A percentile compares a stretch with the other conserved stretches of the same genome.
These are phyloP conservation scores for Indicator indicator DNA, from an alignment of 2,113 vertebrate species.

Conservation along the genomic window DNA sequence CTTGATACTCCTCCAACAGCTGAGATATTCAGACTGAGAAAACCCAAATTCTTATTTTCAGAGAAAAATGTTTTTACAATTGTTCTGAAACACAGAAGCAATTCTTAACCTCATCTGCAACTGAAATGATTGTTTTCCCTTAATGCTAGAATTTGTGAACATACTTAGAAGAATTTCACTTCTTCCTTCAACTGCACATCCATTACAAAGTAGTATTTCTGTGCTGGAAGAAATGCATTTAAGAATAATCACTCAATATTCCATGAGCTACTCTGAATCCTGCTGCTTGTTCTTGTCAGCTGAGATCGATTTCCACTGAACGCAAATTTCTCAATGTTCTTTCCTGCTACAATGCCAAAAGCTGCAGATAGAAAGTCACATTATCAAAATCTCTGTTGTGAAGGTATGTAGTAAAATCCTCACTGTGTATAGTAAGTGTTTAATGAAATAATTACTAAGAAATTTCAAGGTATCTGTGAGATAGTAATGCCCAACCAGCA, in stretches of 20 bases:
- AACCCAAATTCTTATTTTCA: not conserved
- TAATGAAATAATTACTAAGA: not conserved
- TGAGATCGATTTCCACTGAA: not conserved
- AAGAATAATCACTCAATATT: not conserved
- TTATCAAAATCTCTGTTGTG: not conserved
- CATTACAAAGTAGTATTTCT: not conserved
- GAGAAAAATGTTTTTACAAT: not conserved
- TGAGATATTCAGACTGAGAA: not conserved
- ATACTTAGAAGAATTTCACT: not conserved
- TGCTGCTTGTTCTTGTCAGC: not conserved
- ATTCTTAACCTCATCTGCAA: not conserved
- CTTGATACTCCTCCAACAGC: not conserved
- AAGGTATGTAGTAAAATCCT: not conserved
- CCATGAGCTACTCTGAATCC: not conserved
- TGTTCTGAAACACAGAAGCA: not conserved
- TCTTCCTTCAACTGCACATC: not conserved
- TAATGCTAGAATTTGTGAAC: not conserved
- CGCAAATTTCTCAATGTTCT: not conserved
- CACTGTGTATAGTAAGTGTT: not conserved
- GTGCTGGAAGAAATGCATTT: not conserved
- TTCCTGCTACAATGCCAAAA: not conserved
- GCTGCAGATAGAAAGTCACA: not conserved
- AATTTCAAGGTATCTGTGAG: not conserved
- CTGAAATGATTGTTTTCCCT: not conserved
- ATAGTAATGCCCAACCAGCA: not conserved